A percentile compares a stretch with the other conserved stretches of the same genome.
phyloP scores from a whole-genome alignment of 2,888 invertebrate genomes.

The Aspidiotus rigidus region DNA sequence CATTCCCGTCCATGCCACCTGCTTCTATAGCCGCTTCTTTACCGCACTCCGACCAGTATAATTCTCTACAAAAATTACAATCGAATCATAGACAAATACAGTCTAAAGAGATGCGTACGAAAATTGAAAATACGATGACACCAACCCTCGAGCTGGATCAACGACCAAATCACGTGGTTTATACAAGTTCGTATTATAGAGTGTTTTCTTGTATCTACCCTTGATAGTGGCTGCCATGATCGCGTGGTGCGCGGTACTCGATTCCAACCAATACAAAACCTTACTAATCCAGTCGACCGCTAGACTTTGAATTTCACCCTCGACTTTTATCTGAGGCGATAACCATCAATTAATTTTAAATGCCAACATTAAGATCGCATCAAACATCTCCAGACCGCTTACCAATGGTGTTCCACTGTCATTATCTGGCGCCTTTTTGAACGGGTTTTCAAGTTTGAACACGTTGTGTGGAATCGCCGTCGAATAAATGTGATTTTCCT shows the following conservation, averaged over 20 bases:
- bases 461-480: background rate
- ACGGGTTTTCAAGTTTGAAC: background rate
- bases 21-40: conserved; percentile 54
- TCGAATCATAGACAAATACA: background rate
- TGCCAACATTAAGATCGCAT: background rate
- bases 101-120: background rate
- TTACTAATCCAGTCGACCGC: conserved; percentile 62
- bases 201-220: conserved; percentile 50
- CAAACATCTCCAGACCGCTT: background rate
- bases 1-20: conserved; percentile 57
- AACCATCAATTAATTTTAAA: background rate
- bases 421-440: background rate
- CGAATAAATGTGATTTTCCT: conserved; percentile 27
- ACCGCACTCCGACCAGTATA: conserved; percentile 71
- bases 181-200: conserved; percentile 48
- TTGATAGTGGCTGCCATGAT: conserved; percentile 50
- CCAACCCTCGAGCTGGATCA: conserved; percentile 53
- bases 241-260: conserved; percentile 40
- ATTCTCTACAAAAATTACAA: conserved; percentile 44
- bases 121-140: background rate
- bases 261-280: conserved; percentile 61
- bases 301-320: conserved; percentile 61
- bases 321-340: conserved; percentile 37
- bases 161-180: conserved; percentile 64
- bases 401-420: conserved; percentile 14